Percentiles rank a stretch among this genome's conserved stretches.
Conservation (phyloP, 1,140 invertebrate genomes). For the Drosophila ficusphila region DNA sequence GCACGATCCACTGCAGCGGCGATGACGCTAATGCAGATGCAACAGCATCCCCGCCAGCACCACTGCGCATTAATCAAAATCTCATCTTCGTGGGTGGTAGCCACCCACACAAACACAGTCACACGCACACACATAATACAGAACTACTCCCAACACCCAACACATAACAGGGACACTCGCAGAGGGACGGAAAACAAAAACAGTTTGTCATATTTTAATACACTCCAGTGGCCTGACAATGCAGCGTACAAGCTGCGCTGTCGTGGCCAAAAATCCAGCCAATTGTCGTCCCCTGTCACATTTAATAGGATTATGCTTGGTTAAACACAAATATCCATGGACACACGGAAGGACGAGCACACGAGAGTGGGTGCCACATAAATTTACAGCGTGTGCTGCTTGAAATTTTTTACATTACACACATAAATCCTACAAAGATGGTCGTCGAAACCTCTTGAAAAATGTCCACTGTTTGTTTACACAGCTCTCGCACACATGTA, state of each 20-base stretch:
- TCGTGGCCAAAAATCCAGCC: conserved; percentile 64
- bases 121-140: neutral
- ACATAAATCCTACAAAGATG: conserved; percentile 73
- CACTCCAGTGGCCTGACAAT: conserved; percentile 67
- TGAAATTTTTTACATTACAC: conserved; percentile 76
- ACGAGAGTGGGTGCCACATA: conserved; percentile 49
- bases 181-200: conserved; percentile 48
- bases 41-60: conserved; percentile 23
- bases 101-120: neutral
- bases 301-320: conserved; percentile 79
- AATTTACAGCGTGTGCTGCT: conserved; percentile 74
- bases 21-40: conserved; percentile 57
- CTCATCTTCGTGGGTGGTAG: conserved; percentile 51
- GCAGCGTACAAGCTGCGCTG: conserved; percentile 30
- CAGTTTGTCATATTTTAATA: conserved; percentile 77
- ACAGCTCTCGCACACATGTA: conserved; percentile 23
- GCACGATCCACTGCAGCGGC: conserved; percentile 33
- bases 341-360: conserved; percentile 17
- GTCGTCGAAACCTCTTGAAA: conserved; percentile 67
- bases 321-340: conserved; percentile 71
- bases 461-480: conserved; percentile 75
- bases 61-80: conserved; percentile 74
- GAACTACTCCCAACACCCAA: neutral
- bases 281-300: conserved; percentile 79
- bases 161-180: neutral